Evolutionary conservation across 2,888 invertebrate genomes (phyloP), one percentile per base, ranked within the genome.

Genomic region (Drosophila tripunctata): DNA sequence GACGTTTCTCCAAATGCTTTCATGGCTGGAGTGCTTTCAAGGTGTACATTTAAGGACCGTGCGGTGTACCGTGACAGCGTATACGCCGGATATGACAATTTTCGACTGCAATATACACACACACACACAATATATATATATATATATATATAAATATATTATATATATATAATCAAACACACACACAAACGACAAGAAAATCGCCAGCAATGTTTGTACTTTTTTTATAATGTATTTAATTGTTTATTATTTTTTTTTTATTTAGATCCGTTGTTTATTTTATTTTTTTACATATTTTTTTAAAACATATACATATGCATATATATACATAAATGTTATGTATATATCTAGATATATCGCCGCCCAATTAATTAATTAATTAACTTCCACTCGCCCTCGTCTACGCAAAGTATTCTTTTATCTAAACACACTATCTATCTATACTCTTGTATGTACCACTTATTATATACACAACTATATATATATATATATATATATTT

Each of bases 21-120:
- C 99, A 99, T 90, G 99, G 98, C 60, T 99, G 99, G 99, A 96
- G 97, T 67, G 93, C 94, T 75, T 97, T 98, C 91, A 98, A 97
- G 76, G 84, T 89, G 55, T 81, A 82, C 56, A 82, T 85, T 65
- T 80, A 80, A 33, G 8, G 19, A 3, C 47, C 27, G 63, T 22
- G 70, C 65, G 66, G 45, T 69, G 84, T n/a, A n/a, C 84, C 78
- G 84, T 78, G 78, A 83, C 78, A 78, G 84, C 56, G 78, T 56
- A 58, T 41, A 47, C 69, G 77, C 61, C 65, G 47, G 56, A 51
- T 60, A 55, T 67, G 72, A 66, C 73, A 76, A 73, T 63, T 75
- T 63, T 75, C 61, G 78, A 74, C 65, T 72, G 63, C 64, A 69
- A 83, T 67, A 57, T 52, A 54, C 8, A 58, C 10, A 65, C 27